Evolutionary conservation across 2,888 invertebrate species (phyloP), one percentile per base, ranked within the genome.

Genomic region (Plebejus melissa): DNA sequence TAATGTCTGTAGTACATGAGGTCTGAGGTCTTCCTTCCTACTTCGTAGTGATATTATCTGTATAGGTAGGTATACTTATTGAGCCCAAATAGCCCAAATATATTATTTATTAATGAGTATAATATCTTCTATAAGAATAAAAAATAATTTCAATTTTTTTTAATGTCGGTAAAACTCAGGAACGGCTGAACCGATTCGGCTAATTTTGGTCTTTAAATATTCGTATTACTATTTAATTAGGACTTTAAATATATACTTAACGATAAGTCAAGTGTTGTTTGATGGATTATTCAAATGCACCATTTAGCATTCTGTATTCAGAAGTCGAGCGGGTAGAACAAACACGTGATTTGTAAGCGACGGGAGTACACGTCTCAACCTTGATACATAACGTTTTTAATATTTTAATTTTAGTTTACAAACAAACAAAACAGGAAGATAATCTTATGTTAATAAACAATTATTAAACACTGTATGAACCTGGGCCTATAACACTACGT

Each of bases 291-390:
- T 65, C 13, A 65, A 65, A 65, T 65, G 32, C 13, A 36, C 32
- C 2, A 13, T 65, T 65, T 65, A 65, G 32, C 65, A 65, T 65
- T 65, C 65, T 65, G 65, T 65, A 65, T 5, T 22, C 22, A 22
- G 13, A 36, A 65, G 32, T 36, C 65, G 65, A 32, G 32, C 41
- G 38, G 41, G 7, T 22, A 70, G n/a, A 9, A 9, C 41, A 41
- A 70, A 70, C 9, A 41, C 38, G 70, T 22, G 70, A 70, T 70
- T 70, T 70, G 70, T 70, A 70, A 41, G 70, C 70, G 70, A 38
- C 38, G n/a, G 22, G 41, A n/a, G 70, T 70, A 7, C 41, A 1
- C 6, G 38, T n/a, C 7, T 9, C 41, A 6, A 41, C 70, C 70
- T 70, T 70, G 70, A 41, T 70, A 7, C 41, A 3, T 65, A 65